These are phyloP conservation scores for Cheilosia vernalis DNA, from an alignment of 2,888 invertebrate species.

Conservation along the genomic window DNA sequence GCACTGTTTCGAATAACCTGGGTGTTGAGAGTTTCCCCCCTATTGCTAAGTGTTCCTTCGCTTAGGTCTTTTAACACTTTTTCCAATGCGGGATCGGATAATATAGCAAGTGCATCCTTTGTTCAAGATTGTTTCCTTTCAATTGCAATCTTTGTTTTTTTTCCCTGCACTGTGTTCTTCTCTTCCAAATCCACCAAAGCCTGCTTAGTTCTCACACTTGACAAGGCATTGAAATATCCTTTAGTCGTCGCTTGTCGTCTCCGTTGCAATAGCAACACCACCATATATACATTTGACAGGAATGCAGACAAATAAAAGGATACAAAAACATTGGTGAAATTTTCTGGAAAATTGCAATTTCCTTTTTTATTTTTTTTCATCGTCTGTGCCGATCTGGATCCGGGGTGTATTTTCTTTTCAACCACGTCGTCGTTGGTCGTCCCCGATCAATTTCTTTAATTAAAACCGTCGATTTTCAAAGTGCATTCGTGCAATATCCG, in stretches of 20 bases:
- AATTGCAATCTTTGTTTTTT: constrained; percentile 52
- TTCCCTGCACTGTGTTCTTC: neutral
- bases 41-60: constrained; percentile 47
- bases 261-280: neutral
- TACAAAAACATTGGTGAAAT: constrained; percentile 58
- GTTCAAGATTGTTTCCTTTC: constrained; percentile 72
- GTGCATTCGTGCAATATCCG: constrained; percentile 65
- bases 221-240: constrained; percentile 68
- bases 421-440: constrained; percentile 34
- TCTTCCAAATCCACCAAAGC: constrained; percentile 49
- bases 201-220: constrained; percentile 58
- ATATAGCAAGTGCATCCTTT: constrained; percentile 66
- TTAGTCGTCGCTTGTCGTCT: constrained; percentile 9
- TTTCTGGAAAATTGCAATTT: constrained; percentile 71
- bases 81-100: constrained; percentile 16
- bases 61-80: constrained; percentile 27
- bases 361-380: constrained; percentile 47
- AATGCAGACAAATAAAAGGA: constrained; percentile 41
- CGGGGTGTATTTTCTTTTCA: constrained; percentile 19
- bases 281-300: constrained; percentile 20
- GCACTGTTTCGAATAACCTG: constrained; percentile 37
- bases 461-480: constrained; percentile 70
- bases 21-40: constrained; percentile 45
- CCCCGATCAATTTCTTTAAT: constrained; percentile 72
- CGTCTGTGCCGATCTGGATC: constrained; percentile 20